Conservation (phyloP, 2,797 vertebrate genomes). For the Pyrocephalus nanus region DNA sequence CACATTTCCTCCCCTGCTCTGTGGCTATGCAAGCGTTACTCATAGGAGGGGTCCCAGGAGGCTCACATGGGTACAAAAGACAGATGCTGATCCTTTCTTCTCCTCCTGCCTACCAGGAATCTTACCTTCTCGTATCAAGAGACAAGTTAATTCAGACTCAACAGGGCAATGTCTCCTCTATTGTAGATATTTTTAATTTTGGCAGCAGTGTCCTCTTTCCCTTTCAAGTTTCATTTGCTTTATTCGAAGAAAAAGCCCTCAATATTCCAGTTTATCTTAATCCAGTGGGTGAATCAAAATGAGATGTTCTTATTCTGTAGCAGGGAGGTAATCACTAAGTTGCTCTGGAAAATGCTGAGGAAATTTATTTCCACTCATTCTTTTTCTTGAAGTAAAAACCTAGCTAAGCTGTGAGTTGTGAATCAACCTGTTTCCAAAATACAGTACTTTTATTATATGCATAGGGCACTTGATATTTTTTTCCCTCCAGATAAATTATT, state of each 20-base stretch:
- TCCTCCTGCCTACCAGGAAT: background rate
- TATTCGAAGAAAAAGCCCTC: background rate
- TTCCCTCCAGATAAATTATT: background rate
- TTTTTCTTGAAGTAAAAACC: background rate
- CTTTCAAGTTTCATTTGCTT: background rate
- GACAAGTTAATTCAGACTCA: background rate
- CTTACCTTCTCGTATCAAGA: background rate
- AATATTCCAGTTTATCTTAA: background rate
- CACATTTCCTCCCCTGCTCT: background rate
- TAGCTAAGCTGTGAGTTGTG: background rate
- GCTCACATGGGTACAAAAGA: background rate
- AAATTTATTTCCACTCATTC: background rate
- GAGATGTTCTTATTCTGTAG: background rate
- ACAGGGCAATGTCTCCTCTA: background rate
- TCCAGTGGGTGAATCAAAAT: background rate
- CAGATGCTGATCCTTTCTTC: background rate
- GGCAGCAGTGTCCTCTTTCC: background rate
- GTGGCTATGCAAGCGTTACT: background rate
- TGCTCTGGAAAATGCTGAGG: background rate
- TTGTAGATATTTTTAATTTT: background rate
- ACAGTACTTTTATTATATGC: background rate
- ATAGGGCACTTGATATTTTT: background rate
- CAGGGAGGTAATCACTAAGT: background rate
- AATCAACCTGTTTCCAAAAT: background rate
- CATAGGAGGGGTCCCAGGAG: background rate